Evolutionary conservation across 2,113 vertebrate genomes (phyloP).

Genomic region (Equus przewalskii): DNA sequence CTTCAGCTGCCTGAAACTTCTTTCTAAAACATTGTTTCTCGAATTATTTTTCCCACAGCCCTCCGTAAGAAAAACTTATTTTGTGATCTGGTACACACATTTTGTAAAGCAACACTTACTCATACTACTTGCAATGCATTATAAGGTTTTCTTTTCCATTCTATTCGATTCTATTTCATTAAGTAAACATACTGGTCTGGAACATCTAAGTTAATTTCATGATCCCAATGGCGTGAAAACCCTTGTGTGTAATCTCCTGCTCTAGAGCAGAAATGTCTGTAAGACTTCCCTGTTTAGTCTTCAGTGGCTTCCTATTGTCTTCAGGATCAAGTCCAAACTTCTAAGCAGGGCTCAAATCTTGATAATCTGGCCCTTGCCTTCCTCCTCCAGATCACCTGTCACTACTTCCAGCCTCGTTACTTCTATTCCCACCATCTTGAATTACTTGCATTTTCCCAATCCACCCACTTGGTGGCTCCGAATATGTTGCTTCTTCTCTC

Average conservation of each 20-base stretch:
- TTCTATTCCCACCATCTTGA: background rate
- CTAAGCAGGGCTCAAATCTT: background rate
- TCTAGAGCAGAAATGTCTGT: background rate
- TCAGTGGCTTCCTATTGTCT: background rate
- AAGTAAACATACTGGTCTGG: background rate
- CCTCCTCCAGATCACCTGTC: background rate
- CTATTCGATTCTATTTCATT: background rate
- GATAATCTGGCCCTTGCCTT: background rate
- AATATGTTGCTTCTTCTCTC: rapidly evolving
- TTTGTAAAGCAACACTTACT: background rate
- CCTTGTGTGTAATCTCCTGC: background rate
- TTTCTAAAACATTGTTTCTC: background rate
- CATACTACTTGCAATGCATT: background rate
- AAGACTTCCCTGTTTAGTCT: background rate
- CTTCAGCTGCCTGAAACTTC: background rate
- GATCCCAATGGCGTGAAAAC: background rate
- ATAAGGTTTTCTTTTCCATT: background rate
- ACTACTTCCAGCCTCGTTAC: background rate
- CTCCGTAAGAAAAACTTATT: background rate
- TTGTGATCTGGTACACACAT: background rate
- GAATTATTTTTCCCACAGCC: background rate
- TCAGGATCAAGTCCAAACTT: background rate
- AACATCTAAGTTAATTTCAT: background rate
- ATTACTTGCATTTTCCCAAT: background rate
- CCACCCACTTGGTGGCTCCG: too few relatives aligned